phyloP scores from a whole-genome alignment of 2,888 invertebrate genomes.

The Drosophila neoperkinsi region DNA sequence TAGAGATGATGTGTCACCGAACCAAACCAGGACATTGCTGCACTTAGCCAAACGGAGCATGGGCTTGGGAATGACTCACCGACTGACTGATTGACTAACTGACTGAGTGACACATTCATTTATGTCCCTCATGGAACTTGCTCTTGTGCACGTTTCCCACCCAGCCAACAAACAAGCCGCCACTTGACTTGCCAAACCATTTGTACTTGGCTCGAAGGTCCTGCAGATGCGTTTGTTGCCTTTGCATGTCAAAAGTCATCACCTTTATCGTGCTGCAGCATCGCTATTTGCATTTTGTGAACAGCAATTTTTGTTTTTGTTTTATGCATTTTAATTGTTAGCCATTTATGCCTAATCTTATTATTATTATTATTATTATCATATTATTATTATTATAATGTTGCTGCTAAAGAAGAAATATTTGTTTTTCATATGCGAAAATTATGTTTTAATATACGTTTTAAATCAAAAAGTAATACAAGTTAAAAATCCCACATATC shows the following conservation, averaged over 20 bases:
- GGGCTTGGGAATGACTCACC: slow-evolving; percentile 16
- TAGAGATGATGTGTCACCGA: slow-evolving; percentile 44
- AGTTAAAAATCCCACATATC: slow-evolving; percentile 29
- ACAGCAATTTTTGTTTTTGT: slow-evolving; percentile 71
- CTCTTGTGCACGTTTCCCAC: slow-evolving; percentile 69
- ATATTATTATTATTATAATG: slow-evolving; percentile 41
- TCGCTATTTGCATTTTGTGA: slow-evolving; percentile 58
- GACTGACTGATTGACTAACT: slow-evolving; percentile 26
- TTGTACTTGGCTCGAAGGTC: slow-evolving; percentile 39
- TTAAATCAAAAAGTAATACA: slow-evolving; percentile 52
- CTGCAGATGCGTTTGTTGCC: slow-evolving; percentile 41
- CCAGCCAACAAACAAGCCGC: slow-evolving; percentile 50
- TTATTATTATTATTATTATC: slow-evolving; percentile 31
- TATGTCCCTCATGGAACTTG: slow-evolving; percentile 30
- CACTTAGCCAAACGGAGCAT: slow-evolving; percentile 21
- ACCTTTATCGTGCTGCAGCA: slow-evolving; percentile 69
- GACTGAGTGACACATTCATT: slow-evolving; percentile 58
- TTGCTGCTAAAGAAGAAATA: slow-evolving; percentile 49
- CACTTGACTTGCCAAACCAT: slow-evolving; percentile 68
- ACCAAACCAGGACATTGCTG: slow-evolving; percentile 39
- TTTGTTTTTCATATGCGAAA: slow-evolving; percentile 44
- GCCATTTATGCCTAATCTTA: slow-evolving; percentile 69
- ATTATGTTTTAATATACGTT: slow-evolving; percentile 71
- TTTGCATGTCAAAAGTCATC: slow-evolving; percentile 80
- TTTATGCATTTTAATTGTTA: slow-evolving; percentile 81